These are phyloP conservation scores for Phalloptychus januarius DNA, from an alignment of 2,797 vertebrate species.

Conservation along the genomic window DNA sequence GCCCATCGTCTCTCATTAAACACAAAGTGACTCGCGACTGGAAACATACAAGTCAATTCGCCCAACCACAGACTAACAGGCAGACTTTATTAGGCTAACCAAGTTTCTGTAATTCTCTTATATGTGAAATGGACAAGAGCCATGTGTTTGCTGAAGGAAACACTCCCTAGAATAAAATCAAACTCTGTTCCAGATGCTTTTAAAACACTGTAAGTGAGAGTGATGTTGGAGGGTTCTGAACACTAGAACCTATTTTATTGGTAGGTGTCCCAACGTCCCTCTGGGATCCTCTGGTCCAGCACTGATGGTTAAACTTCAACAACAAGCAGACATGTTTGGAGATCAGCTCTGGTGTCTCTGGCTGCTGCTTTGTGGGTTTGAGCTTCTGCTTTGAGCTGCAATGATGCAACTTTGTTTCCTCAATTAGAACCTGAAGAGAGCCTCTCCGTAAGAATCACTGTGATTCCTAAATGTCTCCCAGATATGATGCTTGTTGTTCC, in stretches of 20 bases:
- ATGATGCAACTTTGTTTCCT: slow-evolving; percentile 41
- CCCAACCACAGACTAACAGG: slow-evolving; percentile 51
- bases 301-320: slow-evolving; percentile 56
- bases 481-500: slow-evolving; percentile 19
- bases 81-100: slow-evolving; percentile 64
- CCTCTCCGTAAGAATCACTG: slow-evolving; percentile 28
- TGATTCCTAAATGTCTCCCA: slow-evolving; percentile 32
- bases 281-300: slow-evolving; percentile 74
- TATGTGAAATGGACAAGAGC: slow-evolving; percentile 64
- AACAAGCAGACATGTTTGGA: slow-evolving; percentile 69
- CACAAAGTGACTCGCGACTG: slow-evolving; percentile 67
- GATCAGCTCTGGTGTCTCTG: slow-evolving; percentile 76
- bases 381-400: slow-evolving; percentile 36
- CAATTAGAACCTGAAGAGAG: slow-evolving; percentile 46
- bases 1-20: slow-evolving; percentile 70
- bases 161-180: slow-evolving; percentile 37
- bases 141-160: slow-evolving; percentile 48
- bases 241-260: background rate
- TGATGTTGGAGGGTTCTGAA: background rate
- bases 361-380: slow-evolving; percentile 40
- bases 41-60: slow-evolving; percentile 68
- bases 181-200: slow-evolving; percentile 34
- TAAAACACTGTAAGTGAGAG: background rate
- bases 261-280: background rate
- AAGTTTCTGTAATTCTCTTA: slow-evolving; percentile 63